Evolutionary conservation across 2,113 vertebrate genomes (phyloP).

Genomic region (Notothenia coriiceps): DNA sequence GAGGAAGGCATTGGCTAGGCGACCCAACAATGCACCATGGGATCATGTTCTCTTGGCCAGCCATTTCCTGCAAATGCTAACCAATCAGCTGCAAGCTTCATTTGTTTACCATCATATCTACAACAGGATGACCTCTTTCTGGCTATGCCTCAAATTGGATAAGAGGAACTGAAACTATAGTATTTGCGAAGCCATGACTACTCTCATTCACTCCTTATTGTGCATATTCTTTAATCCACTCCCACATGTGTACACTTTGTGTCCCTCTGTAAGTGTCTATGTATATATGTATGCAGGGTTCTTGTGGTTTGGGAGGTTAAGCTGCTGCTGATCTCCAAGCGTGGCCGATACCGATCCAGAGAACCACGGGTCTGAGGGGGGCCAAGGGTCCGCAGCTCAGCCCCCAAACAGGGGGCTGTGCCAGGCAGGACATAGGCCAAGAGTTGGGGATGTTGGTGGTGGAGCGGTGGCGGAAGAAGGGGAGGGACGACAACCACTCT

Average conservation of each 20-base stretch:
- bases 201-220: conserved; percentile 56
- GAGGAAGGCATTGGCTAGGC: conserved; percentile 25
- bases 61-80: not conserved
- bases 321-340: conserved; percentile 55
- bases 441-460: not conserved
- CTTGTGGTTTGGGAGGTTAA: conserved; percentile 64
- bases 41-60: conserved; percentile 36
- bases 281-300: conserved; percentile 8
- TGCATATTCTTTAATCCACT: conserved; percentile 67
- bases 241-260: conserved; percentile 48
- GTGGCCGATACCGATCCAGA: conserved; percentile 62
- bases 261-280: conserved; percentile 10
- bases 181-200: conserved; percentile 35
- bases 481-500: conserved; percentile 50
- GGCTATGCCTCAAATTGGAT: conserved; percentile 52
- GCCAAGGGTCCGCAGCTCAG: conserved; percentile 54
- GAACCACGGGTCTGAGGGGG: conserved; percentile 45
- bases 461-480: not conserved
- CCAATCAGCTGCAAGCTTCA: conserved; percentile 20
- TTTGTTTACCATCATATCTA: conserved; percentile 43
- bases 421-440: conserved; percentile 68
- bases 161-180: conserved; percentile 37
- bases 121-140: conserved; percentile 55
- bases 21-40: conserved; percentile 35
- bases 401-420: conserved; percentile 52